Conservation (phyloP, 2,113 vertebrate genomes). For the Sorex araneus region DNA sequence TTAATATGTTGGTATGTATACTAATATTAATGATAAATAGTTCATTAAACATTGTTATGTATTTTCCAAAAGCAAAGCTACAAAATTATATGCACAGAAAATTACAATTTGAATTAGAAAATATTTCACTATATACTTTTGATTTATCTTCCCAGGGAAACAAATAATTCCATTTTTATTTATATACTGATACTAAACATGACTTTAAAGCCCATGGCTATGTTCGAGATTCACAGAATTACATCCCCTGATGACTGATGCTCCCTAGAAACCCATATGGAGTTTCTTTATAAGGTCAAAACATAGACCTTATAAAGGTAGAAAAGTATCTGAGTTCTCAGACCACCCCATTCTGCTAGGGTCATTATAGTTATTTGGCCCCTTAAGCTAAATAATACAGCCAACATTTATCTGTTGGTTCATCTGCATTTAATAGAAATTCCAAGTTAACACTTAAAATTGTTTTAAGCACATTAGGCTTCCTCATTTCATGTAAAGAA, state of each 20-base stretch:
- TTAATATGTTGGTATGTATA: too few species aligned
- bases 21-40: too few species aligned
- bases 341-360: background rate
- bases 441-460: background rate
- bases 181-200: background rate
- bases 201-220: background rate
- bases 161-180: constrained; percentile 40
- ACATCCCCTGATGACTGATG: background rate
- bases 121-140: background rate
- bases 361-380: background rate
- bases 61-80: constrained; percentile 53
- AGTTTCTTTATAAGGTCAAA: too few species aligned
- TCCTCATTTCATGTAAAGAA: background rate
- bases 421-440: background rate
- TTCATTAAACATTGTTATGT: too few species aligned
- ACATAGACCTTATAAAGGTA: background rate
- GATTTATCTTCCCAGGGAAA: background rate
- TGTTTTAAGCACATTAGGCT: too few species aligned
- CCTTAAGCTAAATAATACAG: background rate
- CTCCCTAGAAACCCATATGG: background rate
- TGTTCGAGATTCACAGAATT: background rate
- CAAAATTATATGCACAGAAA: background rate
- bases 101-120: constrained; percentile 9
- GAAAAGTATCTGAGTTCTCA: background rate
- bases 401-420: background rate